These are phyloP conservation scores for Aurelia aurita DNA, from an alignment of 30 jellyfish, hydroid and myxozoan species.

Conservation along the genomic window DNA sequence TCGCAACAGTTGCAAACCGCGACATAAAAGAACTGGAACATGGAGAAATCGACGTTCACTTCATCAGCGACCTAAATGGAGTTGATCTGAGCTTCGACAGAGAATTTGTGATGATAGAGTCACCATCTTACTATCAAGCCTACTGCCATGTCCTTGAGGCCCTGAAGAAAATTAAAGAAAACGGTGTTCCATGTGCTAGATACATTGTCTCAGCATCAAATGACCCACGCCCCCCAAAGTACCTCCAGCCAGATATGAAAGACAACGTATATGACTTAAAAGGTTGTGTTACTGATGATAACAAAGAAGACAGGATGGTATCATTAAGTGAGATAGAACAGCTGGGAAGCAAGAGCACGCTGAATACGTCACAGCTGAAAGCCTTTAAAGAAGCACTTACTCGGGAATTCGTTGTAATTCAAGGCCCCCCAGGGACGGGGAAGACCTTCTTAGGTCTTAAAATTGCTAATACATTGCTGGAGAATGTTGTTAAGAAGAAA, in stretches of 20 bases:
- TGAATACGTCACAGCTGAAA: conserved; percentile 8
- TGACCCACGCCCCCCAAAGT: conserved; percentile 32
- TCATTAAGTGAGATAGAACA: not conserved
- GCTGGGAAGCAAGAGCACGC: not conserved
- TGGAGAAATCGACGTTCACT: conserved; percentile 69
- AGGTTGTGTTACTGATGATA: conserved; percentile 46
- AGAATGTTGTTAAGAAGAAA: conserved; percentile 32
- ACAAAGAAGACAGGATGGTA: not conserved
- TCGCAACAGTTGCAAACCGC: conserved; percentile 75
- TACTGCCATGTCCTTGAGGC: conserved; percentile 72
- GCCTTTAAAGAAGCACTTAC: conserved; percentile 68
- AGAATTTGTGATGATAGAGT: conserved; percentile 66
- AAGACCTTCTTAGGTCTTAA: conserved; percentile 82
- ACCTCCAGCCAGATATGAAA: not conserved
- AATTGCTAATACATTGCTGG: conserved; percentile 66
- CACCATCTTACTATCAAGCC: conserved; percentile 76
- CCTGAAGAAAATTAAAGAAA: conserved; percentile 38
- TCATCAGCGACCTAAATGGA: conserved; percentile 8
- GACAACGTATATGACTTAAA: conserved; percentile 13
- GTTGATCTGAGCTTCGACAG: not conserved
- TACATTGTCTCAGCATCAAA: conserved; percentile 41
- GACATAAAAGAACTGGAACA: conserved; percentile 23
- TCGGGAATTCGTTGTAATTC: conserved; percentile 63
- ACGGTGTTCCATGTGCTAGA: conserved; percentile 41
- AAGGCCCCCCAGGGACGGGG: conserved; percentile 99